phyloP scores from a whole-genome alignment of 2,888 invertebrate species.

The Rhabditoides inermis region DNA sequence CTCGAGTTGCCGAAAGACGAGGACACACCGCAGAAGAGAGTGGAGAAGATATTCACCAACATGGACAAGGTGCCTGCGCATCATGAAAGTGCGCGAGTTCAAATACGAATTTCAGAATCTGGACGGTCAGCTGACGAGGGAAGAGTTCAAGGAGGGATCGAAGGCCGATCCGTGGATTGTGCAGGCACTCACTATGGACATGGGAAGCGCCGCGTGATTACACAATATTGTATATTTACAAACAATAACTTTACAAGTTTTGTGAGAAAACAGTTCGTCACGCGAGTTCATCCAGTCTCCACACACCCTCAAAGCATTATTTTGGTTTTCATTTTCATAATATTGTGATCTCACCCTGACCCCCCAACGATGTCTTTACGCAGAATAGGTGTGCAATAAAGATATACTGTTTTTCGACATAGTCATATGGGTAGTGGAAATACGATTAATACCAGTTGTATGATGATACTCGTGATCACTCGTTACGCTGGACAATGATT shows the following conservation, averaged over 20 bases:
- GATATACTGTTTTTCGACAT: too few relatives aligned
- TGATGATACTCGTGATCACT: too few relatives aligned
- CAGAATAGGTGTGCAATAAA: too few relatives aligned
- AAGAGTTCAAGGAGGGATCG: slow-evolving; percentile 57
- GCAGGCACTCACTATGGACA: slow-evolving; percentile 55
- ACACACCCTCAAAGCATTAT: too few relatives aligned
- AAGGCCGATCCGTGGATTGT: slow-evolving; percentile 59
- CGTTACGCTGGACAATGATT: too few relatives aligned
- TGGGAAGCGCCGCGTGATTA: slow-evolving; percentile 6
- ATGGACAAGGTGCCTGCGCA: slow-evolving; percentile 54
- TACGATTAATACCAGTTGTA: too few relatives aligned
- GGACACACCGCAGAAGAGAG: slow-evolving; percentile 57
- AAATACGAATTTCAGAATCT: slow-evolving; percentile 52
- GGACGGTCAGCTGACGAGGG: slow-evolving; percentile 56
- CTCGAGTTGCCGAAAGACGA: slow-evolving; percentile 56
- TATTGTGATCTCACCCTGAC: too few relatives aligned
- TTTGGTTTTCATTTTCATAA: too few relatives aligned
- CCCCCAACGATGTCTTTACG: too few relatives aligned
- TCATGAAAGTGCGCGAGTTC: background rate
- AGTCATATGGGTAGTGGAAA: too few relatives aligned
- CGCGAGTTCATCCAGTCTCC: too few relatives aligned
- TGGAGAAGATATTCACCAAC: slow-evolving; percentile 56
- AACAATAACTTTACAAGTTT: background rate
- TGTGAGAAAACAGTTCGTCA: background rate
- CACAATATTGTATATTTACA: background rate